Conservation (phyloP, 1,140 invertebrate genomes). For the Drosophila seguyi region DNA sequence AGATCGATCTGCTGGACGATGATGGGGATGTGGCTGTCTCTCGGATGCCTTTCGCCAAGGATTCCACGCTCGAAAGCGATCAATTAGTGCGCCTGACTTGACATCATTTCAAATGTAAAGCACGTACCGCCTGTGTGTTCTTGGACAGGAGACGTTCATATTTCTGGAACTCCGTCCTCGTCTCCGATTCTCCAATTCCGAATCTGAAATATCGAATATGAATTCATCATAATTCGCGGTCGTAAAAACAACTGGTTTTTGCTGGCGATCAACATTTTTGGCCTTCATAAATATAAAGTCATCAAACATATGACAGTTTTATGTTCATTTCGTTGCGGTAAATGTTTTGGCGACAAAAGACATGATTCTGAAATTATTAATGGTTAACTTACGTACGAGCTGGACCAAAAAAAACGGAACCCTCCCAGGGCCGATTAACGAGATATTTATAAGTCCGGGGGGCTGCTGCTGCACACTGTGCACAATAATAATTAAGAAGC, state of each 20-base stretch:
- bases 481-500: slow-evolving; percentile 50
- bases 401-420: slow-evolving; percentile 8
- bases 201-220: slow-evolving; percentile 56
- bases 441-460: slow-evolving; percentile 39
- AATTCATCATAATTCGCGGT: slow-evolving; percentile 75
- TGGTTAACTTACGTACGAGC: slow-evolving; percentile 47
- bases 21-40: slow-evolving; percentile 4
- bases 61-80: slow-evolving; percentile 76
- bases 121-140: slow-evolving; percentile 84
- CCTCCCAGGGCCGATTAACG: slow-evolving; percentile 9
- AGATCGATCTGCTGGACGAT: not conserved
- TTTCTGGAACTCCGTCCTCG: slow-evolving; percentile 36
- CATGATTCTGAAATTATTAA: slow-evolving; percentile 80
- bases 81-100: slow-evolving; percentile 81
- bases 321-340: slow-evolving; percentile 80
- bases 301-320: slow-evolving; percentile 84
- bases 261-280: slow-evolving; percentile 73
- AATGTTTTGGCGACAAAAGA: slow-evolving; percentile 82
- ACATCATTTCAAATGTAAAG: slow-evolving; percentile 82
- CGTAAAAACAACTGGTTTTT: slow-evolving; percentile 74
- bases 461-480: slow-evolving; percentile 15
- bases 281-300: slow-evolving; percentile 85
- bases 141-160: slow-evolving; percentile 59
- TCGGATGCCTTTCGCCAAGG: slow-evolving; percentile 39
- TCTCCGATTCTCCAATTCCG: slow-evolving; percentile 5